Evolutionary conservation across 2,888 invertebrate species (phyloP).

Genomic region (Torymus tubicola): DNA sequence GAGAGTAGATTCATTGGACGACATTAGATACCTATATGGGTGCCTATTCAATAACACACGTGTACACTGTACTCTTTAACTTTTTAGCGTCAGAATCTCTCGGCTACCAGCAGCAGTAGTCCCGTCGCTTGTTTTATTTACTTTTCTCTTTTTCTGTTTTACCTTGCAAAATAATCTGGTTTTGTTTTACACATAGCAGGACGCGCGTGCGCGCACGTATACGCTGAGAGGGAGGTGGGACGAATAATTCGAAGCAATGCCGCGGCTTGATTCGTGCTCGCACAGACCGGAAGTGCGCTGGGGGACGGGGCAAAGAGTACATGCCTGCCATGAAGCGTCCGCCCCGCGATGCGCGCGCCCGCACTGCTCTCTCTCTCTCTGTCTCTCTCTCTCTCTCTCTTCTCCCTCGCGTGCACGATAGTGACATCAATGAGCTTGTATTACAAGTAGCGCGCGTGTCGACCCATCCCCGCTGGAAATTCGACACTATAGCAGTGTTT

Average conservation of each 20-base stretch:
- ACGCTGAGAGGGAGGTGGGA: not conserved
- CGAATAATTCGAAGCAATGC: too few relatives aligned
- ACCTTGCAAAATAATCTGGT: not conserved
- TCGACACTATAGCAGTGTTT: too few relatives aligned
- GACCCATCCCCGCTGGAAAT: not conserved
- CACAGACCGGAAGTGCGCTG: too few relatives aligned
- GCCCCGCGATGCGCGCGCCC: too few relatives aligned
- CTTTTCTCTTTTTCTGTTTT: not conserved
- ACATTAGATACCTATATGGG: constrained; percentile 19
- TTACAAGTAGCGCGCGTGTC: constrained; percentile 25
- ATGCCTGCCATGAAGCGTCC: too few relatives aligned
- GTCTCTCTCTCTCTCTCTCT: not conserved
- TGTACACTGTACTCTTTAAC: not conserved
- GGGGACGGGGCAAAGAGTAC: too few relatives aligned
- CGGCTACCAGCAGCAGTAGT: not conserved
- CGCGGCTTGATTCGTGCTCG: too few relatives aligned
- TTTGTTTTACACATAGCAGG: too few relatives aligned
- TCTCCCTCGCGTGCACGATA: not conserved
- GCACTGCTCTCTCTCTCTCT: too few relatives aligned
- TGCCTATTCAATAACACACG: not conserved
- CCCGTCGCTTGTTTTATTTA: not conserved
- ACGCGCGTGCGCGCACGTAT: not conserved
- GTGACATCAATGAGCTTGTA: constrained; percentile 29
- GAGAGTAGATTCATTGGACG: constrained; percentile 19
- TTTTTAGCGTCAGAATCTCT: constrained; percentile 23